Percentiles rank a stretch among this genome's conserved stretches.
phyloP scores from a whole-genome alignment of 2,113 vertebrate species.

The Pedionomus torquatus region DNA sequence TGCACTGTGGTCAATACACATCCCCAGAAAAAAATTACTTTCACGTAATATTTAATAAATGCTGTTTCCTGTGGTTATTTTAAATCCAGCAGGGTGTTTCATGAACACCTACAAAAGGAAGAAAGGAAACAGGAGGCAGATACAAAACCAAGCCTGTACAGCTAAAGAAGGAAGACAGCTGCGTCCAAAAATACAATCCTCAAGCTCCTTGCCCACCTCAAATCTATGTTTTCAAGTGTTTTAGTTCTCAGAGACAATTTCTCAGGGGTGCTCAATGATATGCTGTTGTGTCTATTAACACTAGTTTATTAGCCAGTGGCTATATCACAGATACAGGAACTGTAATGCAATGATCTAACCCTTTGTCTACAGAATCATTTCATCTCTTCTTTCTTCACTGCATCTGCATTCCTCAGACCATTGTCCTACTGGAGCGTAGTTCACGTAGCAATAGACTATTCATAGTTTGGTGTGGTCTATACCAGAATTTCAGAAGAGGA shows the following conservation, averaged over 20 bases:
- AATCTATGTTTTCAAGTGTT: background rate
- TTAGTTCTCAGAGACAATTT: background rate
- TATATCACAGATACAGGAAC: background rate
- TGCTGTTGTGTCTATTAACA: background rate
- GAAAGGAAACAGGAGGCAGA: background rate
- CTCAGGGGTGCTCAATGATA: background rate
- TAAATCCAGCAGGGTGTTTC: background rate
- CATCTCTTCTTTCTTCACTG: background rate
- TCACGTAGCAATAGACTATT: background rate
- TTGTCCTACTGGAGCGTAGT: background rate
- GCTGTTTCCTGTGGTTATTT: background rate
- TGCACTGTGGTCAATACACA: background rate
- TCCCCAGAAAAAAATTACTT: background rate
- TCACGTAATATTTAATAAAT: background rate
- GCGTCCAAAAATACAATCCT: background rate
- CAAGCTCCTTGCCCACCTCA: background rate
- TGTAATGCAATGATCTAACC: rapidly evolving
- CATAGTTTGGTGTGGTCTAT: background rate
- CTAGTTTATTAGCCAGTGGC: background rate
- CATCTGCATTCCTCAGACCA: background rate
- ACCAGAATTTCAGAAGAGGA: background rate
- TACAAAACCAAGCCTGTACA: background rate
- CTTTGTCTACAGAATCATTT: background rate
- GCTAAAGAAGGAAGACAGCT: background rate
- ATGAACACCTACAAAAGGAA: background rate